Conservation (phyloP, 2,888 invertebrate genomes). For the Azorinus chamasolen region DNA sequence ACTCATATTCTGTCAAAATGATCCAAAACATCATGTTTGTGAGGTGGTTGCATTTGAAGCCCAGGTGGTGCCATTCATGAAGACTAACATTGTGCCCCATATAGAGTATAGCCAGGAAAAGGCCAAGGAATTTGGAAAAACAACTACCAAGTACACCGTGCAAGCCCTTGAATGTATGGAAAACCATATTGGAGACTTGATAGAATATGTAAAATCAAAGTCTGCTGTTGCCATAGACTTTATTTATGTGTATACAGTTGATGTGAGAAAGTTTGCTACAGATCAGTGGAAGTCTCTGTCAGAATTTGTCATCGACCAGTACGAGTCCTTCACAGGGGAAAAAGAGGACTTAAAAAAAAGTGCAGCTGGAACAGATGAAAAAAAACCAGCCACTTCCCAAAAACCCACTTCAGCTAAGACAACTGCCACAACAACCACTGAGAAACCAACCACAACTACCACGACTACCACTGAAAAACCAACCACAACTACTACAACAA, state of each 20-base stretch:
- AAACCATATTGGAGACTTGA: constrained; percentile 29
- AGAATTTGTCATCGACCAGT: constrained; percentile 31
- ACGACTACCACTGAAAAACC: constrained; percentile 36
- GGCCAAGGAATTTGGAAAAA: constrained; percentile 12
- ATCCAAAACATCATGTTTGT: constrained; percentile 50
- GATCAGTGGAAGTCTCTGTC: constrained; percentile 30
- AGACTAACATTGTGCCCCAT: constrained; percentile 40
- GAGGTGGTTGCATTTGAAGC: constrained; percentile 45
- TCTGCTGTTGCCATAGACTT: neutral
- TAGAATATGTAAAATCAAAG: neutral
- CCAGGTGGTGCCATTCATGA: constrained; percentile 50
- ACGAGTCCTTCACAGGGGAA: constrained; percentile 51
- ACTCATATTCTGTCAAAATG: constrained; percentile 54
- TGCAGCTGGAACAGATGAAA: too few relatives aligned
- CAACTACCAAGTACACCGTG: constrained; percentile 11
- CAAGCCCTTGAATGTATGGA: constrained; percentile 40
- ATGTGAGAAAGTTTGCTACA: constrained; percentile 24
- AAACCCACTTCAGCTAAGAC: constrained; percentile 4
- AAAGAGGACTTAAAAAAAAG: neutral
- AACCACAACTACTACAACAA: constrained; percentile 28
- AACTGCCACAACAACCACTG: constrained; percentile 1
- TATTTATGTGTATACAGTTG: neutral
- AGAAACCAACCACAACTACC: constrained; percentile 11
- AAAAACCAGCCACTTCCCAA: neutral
- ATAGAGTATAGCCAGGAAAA: constrained; percentile 36